These are phyloP conservation scores for Rattus norvegicus DNA, from an alignment of 2,113 vertebrate genomes.

Conservation along the genomic window DNA sequence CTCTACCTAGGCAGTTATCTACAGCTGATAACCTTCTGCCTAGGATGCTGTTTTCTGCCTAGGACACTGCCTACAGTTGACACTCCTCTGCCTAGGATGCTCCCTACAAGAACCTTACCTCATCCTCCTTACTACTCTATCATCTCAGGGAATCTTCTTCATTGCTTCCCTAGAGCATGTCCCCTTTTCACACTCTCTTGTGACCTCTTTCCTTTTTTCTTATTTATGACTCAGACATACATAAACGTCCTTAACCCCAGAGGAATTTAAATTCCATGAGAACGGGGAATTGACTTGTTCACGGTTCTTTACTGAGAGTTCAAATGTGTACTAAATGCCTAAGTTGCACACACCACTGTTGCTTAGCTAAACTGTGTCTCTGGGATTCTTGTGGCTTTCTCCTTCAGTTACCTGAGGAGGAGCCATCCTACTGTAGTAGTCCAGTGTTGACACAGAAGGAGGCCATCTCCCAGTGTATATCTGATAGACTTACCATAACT, in stretches of 20 bases:
- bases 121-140: not conserved
- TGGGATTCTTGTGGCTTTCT: not conserved
- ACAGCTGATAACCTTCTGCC: not conserved
- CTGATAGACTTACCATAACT: not conserved
- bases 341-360: not conserved
- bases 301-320: not conserved
- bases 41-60: not conserved
- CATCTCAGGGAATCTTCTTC: not conserved
- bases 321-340: not conserved
- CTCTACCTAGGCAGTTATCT: no score
- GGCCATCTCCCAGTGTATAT: not conserved
- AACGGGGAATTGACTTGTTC: not conserved
- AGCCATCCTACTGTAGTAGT: not conserved
- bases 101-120: not conserved
- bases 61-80: not conserved
- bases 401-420: not conserved
- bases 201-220: not conserved
- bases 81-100: not conserved
- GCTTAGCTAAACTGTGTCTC: not conserved
- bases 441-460: not conserved
- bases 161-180: not conserved
- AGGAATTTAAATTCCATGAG: not conserved
- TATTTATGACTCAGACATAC: not conserved
- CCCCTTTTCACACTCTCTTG: not conserved
- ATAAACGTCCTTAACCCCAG: not conserved